Evolutionary conservation across 2,113 vertebrate genomes (phyloP).

Genomic region (Procavia capensis): DNA sequence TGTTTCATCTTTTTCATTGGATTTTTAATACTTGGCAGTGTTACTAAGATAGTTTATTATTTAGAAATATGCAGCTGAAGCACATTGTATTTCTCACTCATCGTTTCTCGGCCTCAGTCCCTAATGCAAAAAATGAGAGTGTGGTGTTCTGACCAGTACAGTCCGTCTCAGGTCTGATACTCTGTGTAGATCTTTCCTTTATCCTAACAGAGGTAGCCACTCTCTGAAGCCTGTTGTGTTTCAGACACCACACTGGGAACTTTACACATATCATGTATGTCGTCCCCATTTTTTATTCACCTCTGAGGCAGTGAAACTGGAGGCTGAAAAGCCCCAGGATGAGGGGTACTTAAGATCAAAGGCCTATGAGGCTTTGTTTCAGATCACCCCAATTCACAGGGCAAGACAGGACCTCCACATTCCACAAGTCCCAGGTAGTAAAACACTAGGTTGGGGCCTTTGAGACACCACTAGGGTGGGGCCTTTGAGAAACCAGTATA

Average conservation of each 20-base stretch:
- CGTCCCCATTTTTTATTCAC: conserved; percentile 7
- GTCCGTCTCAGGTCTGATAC: not conserved
- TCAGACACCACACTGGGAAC: not conserved
- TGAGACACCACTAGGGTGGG: too few relatives aligned
- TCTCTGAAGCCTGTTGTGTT: not conserved
- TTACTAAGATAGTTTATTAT: conserved; percentile 52
- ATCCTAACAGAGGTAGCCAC: not conserved
- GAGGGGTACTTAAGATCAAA: too few relatives aligned
- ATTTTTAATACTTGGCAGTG: not conserved
- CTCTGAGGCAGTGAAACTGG: not conserved
- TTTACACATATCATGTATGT: not conserved
- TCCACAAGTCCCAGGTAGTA: too few relatives aligned
- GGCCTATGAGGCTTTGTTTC: too few relatives aligned
- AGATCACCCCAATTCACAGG: too few relatives aligned
- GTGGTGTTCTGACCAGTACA: not conserved
- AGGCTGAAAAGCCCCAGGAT: too few relatives aligned
- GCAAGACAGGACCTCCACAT: too few relatives aligned
- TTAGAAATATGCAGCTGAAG: conserved; percentile 45
- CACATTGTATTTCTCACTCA: conserved; percentile 42
- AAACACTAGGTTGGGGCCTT: too few relatives aligned
- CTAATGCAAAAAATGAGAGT: conserved; percentile 6
- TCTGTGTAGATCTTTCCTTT: not conserved
- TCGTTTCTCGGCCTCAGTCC: not conserved
- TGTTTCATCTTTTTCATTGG: not conserved
- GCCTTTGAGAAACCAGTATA: too few relatives aligned